Percentiles rank a stretch among this genome's conserved stretches.
Conservation (phyloP, 2,888 invertebrate genomes). For the Agapetus fuscipes region DNA sequence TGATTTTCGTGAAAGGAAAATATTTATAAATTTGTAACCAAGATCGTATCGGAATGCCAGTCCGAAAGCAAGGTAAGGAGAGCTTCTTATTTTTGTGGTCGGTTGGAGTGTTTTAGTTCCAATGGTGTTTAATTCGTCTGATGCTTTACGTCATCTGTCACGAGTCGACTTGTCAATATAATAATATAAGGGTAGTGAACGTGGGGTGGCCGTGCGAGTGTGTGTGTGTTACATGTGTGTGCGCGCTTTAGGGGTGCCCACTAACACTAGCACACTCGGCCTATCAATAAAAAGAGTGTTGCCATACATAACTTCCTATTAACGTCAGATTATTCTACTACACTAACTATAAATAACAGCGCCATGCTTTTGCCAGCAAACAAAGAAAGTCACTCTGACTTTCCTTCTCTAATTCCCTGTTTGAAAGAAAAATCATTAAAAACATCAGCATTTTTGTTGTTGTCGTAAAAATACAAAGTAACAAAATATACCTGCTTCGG, state of each 20-base stretch:
- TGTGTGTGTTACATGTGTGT: too few relatives aligned
- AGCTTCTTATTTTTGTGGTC: slow-evolving; percentile 23
- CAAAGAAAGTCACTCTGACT: too few relatives aligned
- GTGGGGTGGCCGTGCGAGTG: too few relatives aligned
- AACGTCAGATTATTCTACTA: background rate
- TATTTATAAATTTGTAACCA: slow-evolving; percentile 7
- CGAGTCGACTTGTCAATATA: slow-evolving; percentile 15
- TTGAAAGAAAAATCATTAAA: too few relatives aligned
- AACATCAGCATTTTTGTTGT: too few relatives aligned
- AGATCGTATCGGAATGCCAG: slow-evolving; percentile 48
- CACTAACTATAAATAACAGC: too few relatives aligned
- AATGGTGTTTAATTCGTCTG: background rate
- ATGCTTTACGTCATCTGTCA: slow-evolving; percentile 18
- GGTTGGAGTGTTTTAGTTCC: background rate
- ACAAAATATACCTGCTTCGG: too few relatives aligned
- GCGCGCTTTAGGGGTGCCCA: too few relatives aligned
- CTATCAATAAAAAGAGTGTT: slow-evolving; percentile 18
- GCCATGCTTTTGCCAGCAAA: too few relatives aligned
- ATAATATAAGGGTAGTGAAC: slow-evolving; percentile 4
- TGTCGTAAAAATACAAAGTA: too few relatives aligned
- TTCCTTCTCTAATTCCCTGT: too few relatives aligned
- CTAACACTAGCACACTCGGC: too few relatives aligned
- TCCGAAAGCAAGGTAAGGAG: slow-evolving; percentile 64
- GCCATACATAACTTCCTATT: slow-evolving; percentile 5
- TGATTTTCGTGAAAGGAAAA: slow-evolving; percentile 15